Conservation (phyloP, 2,888 invertebrate genomes). For the Ennomos erosarius region DNA sequence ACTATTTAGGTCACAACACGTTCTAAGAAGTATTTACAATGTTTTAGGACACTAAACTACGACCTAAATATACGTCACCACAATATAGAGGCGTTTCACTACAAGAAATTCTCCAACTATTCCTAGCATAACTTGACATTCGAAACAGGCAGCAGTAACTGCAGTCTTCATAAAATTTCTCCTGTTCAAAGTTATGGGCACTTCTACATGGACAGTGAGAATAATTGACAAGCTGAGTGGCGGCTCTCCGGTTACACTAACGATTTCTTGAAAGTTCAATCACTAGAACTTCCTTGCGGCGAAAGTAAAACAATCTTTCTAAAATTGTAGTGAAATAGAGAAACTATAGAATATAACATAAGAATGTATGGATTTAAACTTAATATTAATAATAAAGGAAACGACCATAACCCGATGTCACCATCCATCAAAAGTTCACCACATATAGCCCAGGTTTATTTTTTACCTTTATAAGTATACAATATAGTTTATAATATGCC, state of each 20-base stretch:
- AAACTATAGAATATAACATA: background rate
- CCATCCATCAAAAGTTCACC: too few species aligned
- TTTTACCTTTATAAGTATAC: too few species aligned
- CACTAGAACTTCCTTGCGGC: conserved; percentile 6
- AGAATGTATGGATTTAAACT: background rate
- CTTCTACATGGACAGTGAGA: conserved; percentile 19
- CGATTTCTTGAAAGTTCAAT: conserved; percentile 37
- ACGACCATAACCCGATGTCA: too few species aligned
- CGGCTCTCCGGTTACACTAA: conserved; percentile 43
- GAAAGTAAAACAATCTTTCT: conserved; percentile 18
- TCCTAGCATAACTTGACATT: conserved; percentile 3
- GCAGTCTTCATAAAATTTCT: conserved; percentile 24
- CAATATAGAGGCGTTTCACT: too few species aligned
- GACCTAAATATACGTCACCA: too few species aligned
- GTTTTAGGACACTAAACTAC: too few species aligned
- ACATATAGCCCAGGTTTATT: too few species aligned
- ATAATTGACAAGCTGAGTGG: conserved; percentile 49
- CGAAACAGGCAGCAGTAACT: conserved; percentile 2
- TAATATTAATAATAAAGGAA: background rate
- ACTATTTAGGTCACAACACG: too few species aligned
- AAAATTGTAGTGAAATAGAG: conserved; percentile 25
- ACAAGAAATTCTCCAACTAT: background rate
- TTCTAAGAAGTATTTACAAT: too few species aligned
- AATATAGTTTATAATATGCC: too few species aligned
- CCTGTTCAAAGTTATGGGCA: conserved; percentile 19